phyloP scores from a whole-genome alignment of 2,888 invertebrate species.

The Troides oblongomaculatus region DNA sequence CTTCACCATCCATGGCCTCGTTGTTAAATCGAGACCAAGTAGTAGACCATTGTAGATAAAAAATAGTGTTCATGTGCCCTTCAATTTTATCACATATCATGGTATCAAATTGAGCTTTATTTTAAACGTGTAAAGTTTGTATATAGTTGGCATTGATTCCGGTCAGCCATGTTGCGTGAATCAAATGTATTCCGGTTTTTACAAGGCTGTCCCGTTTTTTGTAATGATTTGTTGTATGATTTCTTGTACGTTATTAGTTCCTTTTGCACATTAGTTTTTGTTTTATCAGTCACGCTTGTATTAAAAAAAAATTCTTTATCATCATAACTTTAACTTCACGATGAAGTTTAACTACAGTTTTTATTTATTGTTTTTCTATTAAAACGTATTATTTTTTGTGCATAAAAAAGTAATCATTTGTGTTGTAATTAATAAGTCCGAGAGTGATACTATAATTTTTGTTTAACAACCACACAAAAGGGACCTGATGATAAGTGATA shows the following conservation, averaged over 20 bases:
- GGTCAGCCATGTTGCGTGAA: constrained; percentile 8
- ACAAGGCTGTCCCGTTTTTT: constrained; percentile 44
- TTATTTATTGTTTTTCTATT: constrained; percentile 4
- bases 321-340: not conserved
- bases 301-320: constrained; percentile 2
- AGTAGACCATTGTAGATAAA: too few relatives aligned
- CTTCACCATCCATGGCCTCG: too few relatives aligned
- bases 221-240: constrained; percentile 22
- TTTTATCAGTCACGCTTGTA: constrained; percentile 9
- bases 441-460: too few relatives aligned
- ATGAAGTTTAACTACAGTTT: not conserved
- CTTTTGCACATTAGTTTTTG: constrained; percentile 9
- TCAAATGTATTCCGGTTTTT: constrained; percentile 44
- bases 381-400: not conserved
- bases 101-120: constrained; percentile 11
- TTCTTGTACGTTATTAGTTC: constrained; percentile 23
- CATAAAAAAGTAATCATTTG: too few relatives aligned
- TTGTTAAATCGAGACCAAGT: too few relatives aligned
- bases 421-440: too few relatives aligned
- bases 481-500: too few relatives aligned
- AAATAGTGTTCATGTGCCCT: not conserved
- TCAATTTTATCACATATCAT: constrained; percentile 3
- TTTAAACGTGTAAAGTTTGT: not conserved
- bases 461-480: too few relatives aligned
- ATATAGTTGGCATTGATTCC: not conserved